These are phyloP conservation scores for Argyra leucocephala DNA, from an alignment of 2,888 invertebrate species.

Conservation along the genomic window DNA sequence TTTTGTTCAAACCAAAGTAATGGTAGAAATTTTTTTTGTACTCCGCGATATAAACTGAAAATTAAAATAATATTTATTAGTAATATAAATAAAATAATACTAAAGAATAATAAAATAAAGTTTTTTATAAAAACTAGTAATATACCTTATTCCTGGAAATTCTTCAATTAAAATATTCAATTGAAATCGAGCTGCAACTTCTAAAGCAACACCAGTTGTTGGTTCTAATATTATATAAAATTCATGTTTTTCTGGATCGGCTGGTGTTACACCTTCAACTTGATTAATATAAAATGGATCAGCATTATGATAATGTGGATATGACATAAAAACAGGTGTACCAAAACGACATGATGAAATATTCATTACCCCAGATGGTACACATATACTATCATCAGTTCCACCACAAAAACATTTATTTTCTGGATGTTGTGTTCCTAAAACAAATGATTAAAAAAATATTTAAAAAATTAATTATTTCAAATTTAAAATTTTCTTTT, in stretches of 20 bases:
- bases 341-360: conserved; percentile 69
- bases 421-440: conserved; percentile 50
- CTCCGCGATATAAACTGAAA: conserved; percentile 55
- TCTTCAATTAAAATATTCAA: conserved; percentile 65
- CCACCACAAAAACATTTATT: conserved; percentile 66
- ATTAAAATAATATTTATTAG: conserved; percentile 14
- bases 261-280: conserved; percentile 61
- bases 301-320: conserved; percentile 74
- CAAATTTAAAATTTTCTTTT: not conserved
- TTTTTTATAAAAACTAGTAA: conserved; percentile 23
- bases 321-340: conserved; percentile 72
- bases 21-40: conserved; percentile 62
- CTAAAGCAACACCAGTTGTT: conserved; percentile 62
- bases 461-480: too few relatives aligned
- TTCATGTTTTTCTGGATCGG: conserved; percentile 54
- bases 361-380: conserved; percentile 64
- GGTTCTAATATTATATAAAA: conserved; percentile 71
- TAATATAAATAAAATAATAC: not conserved
- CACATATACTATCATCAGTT: conserved; percentile 46
- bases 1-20: conserved; percentile 70
- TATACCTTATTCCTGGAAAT: conserved; percentile 55
- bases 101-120: not conserved
- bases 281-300: conserved; percentile 56
- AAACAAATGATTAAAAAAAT: conserved; percentile 23
- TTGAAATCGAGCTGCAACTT: conserved; percentile 69